A percentile compares a stretch with the other conserved stretches of the same genome.
phyloP scores from a whole-genome alignment of 1,140 invertebrate species.

The Aphaenogaster rudis region DNA sequence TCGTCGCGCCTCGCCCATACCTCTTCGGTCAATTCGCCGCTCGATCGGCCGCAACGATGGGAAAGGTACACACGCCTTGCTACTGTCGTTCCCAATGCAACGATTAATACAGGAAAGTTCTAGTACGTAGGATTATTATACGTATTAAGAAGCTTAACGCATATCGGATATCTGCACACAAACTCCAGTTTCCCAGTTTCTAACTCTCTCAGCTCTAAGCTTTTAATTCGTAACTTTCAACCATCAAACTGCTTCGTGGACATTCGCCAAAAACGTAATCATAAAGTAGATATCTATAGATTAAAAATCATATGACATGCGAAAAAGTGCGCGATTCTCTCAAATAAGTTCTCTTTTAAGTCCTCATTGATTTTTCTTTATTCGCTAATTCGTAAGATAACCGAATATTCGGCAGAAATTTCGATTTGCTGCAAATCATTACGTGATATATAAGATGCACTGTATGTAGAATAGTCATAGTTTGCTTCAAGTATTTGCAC shows the following conservation, averaged over 20 bases:
- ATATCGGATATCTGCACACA: background rate
- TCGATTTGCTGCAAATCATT: background rate
- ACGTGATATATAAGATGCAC: background rate
- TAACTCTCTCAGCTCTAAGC: background rate
- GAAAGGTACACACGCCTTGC: constrained; percentile 25
- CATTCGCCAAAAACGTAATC: background rate
- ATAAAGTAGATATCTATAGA: background rate
- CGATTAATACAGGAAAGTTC: background rate
- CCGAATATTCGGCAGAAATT: background rate
- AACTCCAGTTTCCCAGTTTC: constrained; percentile 21
- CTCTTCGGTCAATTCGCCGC: constrained; percentile 46
- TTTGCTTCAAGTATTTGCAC: background rate
- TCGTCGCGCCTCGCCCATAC: constrained; percentile 45
- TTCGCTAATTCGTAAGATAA: background rate
- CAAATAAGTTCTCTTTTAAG: background rate
- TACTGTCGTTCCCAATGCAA: background rate
- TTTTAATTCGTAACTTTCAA: constrained; percentile 23
- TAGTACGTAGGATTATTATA: constrained; percentile 5
- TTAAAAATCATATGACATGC: background rate
- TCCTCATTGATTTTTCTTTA: background rate
- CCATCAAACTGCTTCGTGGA: background rate
- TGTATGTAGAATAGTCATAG: background rate
- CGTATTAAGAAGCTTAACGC: constrained; percentile 21
- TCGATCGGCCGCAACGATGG: constrained; percentile 32
- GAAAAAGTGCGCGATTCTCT: background rate